A percentile compares a stretch with the other conserved stretches of the same genome.
These are phyloP conservation scores for Pseudoatta argentina DNA, from an alignment of 1,140 invertebrate species.

Conservation along the genomic window DNA sequence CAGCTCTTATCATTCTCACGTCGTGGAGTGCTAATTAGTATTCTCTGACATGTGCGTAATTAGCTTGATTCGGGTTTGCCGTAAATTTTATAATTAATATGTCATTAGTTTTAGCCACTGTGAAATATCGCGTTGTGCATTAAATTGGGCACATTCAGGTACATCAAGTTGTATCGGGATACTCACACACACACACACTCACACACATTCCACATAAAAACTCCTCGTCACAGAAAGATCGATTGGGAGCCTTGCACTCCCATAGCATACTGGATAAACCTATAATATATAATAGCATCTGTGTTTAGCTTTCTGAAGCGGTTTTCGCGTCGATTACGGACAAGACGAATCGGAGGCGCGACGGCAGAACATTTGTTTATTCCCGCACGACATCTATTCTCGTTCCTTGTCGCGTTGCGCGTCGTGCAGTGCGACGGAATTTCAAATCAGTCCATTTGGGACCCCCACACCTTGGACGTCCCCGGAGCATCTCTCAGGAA, in stretches of 20 bases:
- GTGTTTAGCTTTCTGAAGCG: conserved; percentile 47
- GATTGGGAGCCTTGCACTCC: background rate
- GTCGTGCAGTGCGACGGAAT: conserved; percentile 52
- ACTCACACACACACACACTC: too few relatives aligned
- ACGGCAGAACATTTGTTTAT: conserved; percentile 55
- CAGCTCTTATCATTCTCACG: conserved; percentile 24
- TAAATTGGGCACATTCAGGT: background rate
- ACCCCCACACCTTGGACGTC: conserved; percentile 33
- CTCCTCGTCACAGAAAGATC: conserved; percentile 22
- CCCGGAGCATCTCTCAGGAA: conserved; percentile 52
- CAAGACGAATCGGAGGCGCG: conserved; percentile 55
- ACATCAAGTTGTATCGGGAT: background rate
- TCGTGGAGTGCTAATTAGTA: conserved; percentile 27
- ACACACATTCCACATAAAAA: background rate
- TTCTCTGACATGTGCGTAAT: conserved; percentile 38
- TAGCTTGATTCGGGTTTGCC: background rate
- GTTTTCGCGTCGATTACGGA: conserved; percentile 52
- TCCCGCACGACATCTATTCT: conserved; percentile 49
- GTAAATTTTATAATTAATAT: conserved; percentile 45
- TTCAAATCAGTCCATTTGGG: conserved; percentile 70
- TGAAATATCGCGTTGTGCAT: conserved; percentile 26
- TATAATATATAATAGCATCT: conserved; percentile 43
- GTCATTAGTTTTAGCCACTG: conserved; percentile 15
- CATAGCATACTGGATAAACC: conserved; percentile 6
- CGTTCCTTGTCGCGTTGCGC: conserved; percentile 26